Conservation (phyloP, 2,113 vertebrate genomes). For the Aviceda subcristata region DNA sequence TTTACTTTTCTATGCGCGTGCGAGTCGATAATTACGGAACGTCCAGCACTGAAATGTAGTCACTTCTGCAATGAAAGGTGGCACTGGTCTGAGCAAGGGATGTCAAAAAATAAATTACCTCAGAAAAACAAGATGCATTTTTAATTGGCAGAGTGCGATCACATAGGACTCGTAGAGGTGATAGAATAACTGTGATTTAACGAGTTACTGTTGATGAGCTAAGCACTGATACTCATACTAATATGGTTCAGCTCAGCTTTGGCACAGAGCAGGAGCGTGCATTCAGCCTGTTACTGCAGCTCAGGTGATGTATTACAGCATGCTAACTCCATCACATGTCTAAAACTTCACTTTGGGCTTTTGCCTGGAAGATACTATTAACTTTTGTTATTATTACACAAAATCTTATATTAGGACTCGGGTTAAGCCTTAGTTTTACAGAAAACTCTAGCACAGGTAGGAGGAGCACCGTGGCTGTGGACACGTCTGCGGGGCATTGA, state of each 20-base stretch:
- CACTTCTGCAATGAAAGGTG: background rate
- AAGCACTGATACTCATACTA: background rate
- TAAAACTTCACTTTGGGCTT: background rate
- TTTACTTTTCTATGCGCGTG: background rate
- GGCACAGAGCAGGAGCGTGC: background rate
- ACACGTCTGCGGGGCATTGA: background rate
- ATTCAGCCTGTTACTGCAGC: background rate
- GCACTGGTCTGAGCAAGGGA: background rate
- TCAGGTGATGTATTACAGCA: background rate
- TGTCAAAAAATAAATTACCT: constrained; percentile 9
- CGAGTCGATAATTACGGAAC: background rate
- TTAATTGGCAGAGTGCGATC: background rate
- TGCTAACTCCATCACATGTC: background rate
- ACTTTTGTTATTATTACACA: background rate
- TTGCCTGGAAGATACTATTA: background rate
- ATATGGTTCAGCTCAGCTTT: background rate
- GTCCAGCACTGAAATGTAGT: background rate
- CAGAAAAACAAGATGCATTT: background rate
- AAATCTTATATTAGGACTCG: background rate
- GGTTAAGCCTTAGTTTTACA: background rate
- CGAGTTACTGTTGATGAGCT: background rate
- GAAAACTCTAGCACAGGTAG: background rate
- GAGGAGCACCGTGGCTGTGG: background rate
- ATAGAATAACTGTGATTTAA: background rate
- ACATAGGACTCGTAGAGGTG: background rate